Conservation (phyloP, 1,140 invertebrate genomes). For the Eumeta japonica region DNA sequence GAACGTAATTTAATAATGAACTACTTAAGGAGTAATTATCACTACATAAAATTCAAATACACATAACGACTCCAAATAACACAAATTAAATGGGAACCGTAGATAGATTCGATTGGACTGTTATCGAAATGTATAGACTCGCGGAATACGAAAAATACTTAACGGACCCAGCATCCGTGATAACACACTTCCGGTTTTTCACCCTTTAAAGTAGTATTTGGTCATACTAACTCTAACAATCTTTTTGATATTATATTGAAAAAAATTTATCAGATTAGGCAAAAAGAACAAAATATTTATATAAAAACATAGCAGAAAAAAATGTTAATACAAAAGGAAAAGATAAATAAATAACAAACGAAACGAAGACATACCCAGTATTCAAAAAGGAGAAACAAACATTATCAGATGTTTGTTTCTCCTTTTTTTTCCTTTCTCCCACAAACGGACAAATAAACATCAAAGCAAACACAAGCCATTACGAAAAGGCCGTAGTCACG, state of each 20-base stretch:
- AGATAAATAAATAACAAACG: conserved; percentile 6
- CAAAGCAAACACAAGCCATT: conserved; percentile 18
- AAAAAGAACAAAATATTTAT: conserved; percentile 16
- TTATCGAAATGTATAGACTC: conserved; percentile 23
- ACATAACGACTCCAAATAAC: conserved; percentile 23
- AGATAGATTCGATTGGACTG: conserved; percentile 21
- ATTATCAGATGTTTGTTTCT: no score
- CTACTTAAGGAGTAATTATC: conserved; percentile 16
- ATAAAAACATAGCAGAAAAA: conserved; percentile 16
- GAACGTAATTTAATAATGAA: conserved; percentile 22
- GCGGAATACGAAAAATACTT: conserved; percentile 18
- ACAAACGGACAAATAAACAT: conserved; percentile 13
- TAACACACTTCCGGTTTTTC: conserved; percentile 17
- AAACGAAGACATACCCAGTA: conserved; percentile 7
- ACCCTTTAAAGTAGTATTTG: conserved; percentile 22
- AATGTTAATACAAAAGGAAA: conserved; percentile 10
- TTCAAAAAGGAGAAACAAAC: conserved; percentile 12
- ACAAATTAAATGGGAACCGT: conserved; percentile 27
- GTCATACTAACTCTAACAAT: conserved; percentile 16
- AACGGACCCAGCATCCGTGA: conserved; percentile 9
- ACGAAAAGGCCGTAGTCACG: conserved; percentile 12
- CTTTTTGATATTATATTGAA: conserved; percentile 12
- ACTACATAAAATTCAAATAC: conserved; percentile 22
- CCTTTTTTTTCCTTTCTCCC: no score
- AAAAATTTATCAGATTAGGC: conserved; percentile 14